Base-by-base conservation (phyloP, 2,888 invertebrate genomes). In the Caenorhabditis virilis region DNA sequence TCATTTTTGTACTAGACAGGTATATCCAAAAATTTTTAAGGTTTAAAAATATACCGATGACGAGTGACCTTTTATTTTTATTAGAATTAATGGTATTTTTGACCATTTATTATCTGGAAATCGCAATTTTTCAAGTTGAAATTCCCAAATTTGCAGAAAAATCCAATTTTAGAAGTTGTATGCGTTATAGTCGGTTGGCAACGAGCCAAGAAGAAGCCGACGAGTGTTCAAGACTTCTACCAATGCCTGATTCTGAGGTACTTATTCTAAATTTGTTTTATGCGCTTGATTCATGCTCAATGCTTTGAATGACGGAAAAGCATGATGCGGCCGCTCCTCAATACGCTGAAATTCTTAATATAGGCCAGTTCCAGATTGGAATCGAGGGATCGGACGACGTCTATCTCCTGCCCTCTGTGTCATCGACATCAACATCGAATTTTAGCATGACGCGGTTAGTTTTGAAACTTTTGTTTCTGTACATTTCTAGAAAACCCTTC, bases 341-440 rank as follows among this genome's bases (percentile, higher is more conserved):
- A n/a, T n/a, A n/a, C n/a, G n/a, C n/a, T n/a, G n/a, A n/a, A n/a
- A 11, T 38, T 6, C 6, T 13, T 11, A 38, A n/a, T n/a, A 38
- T 11, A 11, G 38, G 7, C n/a, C 25, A 25, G 51, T n/a, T 60
- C 18, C 54, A 75, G 68, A 69, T 69, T 20, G 72, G 69, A 56
- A 64, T 71, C 52, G 72, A 73, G 64, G 74, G 76, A 53, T 75
- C 78, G 36, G 80, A 80, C 79, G 78, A 80, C 78, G 77, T 76
- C 50, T 75, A 78, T 55, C 70, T 80, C 33, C 69, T 80, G 48
- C 78, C 80, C 43, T 74, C 76, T 13, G 68, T 75, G 13, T 72
- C 74, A 41, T 70, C 77, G 41, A 65, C 67, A 27, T 67, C 75
- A 11, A 66, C 69, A 26, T 64, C 63, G 23, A 58, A 69, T 3